Evolutionary conservation across 1,140 invertebrate genomes (phyloP).

Genomic region (Reticulitermes speratus): DNA sequence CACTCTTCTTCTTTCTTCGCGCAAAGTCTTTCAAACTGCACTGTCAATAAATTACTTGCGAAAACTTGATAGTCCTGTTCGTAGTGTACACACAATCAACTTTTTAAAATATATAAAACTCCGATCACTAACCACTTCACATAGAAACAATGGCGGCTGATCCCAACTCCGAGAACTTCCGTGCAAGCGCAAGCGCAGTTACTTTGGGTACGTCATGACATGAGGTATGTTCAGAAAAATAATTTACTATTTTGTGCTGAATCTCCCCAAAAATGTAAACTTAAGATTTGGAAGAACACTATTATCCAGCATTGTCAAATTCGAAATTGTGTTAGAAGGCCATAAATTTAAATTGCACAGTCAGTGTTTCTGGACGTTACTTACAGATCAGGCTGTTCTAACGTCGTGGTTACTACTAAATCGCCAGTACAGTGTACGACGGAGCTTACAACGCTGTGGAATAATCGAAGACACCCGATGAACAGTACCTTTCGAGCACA

Average conservation of each 20-base stretch:
- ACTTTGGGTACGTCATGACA: constrained; percentile 28
- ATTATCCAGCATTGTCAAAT: too few relatives aligned
- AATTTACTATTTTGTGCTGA: not conserved
- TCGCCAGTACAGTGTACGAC: too few relatives aligned
- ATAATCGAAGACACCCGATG: not conserved
- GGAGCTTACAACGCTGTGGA: not conserved
- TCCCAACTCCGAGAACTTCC: constrained; percentile 34
- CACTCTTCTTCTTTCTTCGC: constrained; percentile 35
- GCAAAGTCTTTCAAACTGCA: constrained; percentile 33
- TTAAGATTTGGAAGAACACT: too few relatives aligned
- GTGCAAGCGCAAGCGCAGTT: constrained; percentile 21
- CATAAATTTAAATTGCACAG: not conserved
- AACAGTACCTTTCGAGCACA: too few relatives aligned
- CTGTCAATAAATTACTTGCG: constrained; percentile 31
- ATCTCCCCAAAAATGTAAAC: too few relatives aligned
- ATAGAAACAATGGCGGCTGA: constrained; percentile 36
- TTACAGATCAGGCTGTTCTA: too few relatives aligned
- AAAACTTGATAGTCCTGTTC: constrained; percentile 27
- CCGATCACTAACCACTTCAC: constrained; percentile 35
- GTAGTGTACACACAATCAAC: constrained; percentile 32
- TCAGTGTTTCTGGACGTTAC: too few relatives aligned
- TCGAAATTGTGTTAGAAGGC: not conserved
- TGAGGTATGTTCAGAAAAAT: not conserved
- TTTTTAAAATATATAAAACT: constrained; percentile 36
- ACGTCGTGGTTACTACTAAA: not conserved